Conservation (phyloP, 1,140 invertebrate genomes). For the Bombus ignitus region DNA sequence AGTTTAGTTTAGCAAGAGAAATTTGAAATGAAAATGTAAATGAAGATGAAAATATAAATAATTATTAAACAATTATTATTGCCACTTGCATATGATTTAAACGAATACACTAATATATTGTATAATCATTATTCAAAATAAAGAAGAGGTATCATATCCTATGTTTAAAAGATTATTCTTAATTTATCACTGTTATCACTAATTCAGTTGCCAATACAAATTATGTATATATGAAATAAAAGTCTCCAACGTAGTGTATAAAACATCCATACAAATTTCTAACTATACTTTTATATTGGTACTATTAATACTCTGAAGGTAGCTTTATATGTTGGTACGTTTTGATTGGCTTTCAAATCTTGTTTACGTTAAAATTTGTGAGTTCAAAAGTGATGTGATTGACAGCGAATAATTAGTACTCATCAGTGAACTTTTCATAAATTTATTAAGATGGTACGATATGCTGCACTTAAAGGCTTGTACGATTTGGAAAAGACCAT, state of each 20-base stretch:
- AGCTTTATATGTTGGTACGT: neutral
- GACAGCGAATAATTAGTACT: neutral
- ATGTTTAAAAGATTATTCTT: neutral
- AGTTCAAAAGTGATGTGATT: slow-evolving; percentile 57
- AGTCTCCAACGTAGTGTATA: neutral
- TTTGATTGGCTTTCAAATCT: slow-evolving; percentile 56
- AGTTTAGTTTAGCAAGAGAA: neutral
- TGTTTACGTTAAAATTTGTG: slow-evolving; percentile 63
- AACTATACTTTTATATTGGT: neutral
- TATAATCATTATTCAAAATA: slow-evolving; percentile 31
- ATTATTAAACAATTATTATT: neutral
- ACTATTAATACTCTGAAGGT: slow-evolving; percentile 31
- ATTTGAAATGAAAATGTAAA: neutral
- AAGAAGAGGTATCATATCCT: neutral
- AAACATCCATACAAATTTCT: neutral
- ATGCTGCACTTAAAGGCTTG: slow-evolving; percentile 84
- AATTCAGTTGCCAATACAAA: neutral
- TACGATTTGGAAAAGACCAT: slow-evolving; percentile 90
- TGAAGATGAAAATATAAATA: neutral
- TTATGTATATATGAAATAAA: too few species aligned
- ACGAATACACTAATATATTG: neutral
- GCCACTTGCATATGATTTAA: slow-evolving; percentile 2
- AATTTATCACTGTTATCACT: neutral
- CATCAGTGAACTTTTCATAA: neutral
- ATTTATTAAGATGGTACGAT: slow-evolving; percentile 79